A percentile compares a stretch with the other conserved stretches of the same genome.
Conservation (phyloP, 2,888 invertebrate species). For the Drosophila formosana region DNA sequence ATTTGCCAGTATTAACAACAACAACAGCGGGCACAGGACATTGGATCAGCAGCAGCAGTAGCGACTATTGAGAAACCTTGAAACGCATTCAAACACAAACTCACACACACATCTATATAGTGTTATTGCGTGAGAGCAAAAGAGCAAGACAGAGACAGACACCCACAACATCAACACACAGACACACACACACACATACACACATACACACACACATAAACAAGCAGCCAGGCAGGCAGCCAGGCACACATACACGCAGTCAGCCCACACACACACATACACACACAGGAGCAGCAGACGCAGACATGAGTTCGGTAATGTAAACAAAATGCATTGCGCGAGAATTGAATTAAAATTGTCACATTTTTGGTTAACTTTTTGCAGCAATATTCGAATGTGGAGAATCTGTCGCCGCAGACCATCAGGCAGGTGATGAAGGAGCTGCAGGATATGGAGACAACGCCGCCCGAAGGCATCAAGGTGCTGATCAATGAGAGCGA, state of each 20-base stretch:
- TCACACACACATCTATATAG: constrained; percentile 5
- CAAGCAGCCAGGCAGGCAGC: not conserved
- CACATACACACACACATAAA: not conserved
- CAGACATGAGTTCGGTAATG: constrained; percentile 71
- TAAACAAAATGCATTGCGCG: constrained; percentile 60
- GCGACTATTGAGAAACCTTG: constrained; percentile 52
- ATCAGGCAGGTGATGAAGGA: constrained; percentile 95
- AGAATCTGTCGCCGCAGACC: constrained; percentile 97
- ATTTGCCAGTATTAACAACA: constrained; percentile 2
- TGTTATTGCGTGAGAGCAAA: constrained; percentile 1
- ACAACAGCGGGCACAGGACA: constrained; percentile 31
- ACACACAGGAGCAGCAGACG: constrained; percentile 28
- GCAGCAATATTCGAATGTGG: constrained; percentile 93
- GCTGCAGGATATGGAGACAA: constrained; percentile 92
- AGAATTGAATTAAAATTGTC: not conserved
- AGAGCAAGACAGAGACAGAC: constrained; percentile 1
- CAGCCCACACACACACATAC: constrained; percentile 4
- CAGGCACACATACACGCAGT: constrained; percentile 7
- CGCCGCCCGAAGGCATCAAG: constrained; percentile 96
- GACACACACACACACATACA: not conserved
- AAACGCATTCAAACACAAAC: constrained; percentile 34
- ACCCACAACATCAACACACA: constrained; percentile 16
- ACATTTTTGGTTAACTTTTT: not conserved
- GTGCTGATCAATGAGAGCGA: constrained; percentile 96
- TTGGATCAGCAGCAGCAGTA: constrained; percentile 22